A percentile compares a stretch with the other conserved stretches of the same genome.
Conservation (phyloP, 2,888 invertebrate genomes). For the Netelia melanura region DNA sequence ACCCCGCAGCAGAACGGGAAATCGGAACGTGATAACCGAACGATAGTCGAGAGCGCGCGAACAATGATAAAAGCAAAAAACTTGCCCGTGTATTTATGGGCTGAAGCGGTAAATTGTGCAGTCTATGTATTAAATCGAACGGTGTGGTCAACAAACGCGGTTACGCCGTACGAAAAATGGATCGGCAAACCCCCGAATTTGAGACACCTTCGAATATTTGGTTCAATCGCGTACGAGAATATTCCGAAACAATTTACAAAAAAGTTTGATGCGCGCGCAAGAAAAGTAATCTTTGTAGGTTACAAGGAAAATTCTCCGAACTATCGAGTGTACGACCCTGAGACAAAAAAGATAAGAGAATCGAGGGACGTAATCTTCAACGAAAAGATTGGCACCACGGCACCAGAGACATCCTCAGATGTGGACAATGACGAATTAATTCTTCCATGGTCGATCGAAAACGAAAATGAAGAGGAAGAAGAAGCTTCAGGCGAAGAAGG, state of each 20-base stretch:
- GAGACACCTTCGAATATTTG: background rate
- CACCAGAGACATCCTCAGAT: background rate
- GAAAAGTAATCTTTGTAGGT: constrained; percentile 62
- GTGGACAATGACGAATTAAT: background rate
- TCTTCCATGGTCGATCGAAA: background rate
- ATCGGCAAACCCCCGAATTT: background rate
- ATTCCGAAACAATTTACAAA: constrained; percentile 15
- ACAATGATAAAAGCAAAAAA: constrained; percentile 55
- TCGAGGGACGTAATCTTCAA: background rate
- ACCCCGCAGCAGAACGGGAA: no score
- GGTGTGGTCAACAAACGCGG: background rate
- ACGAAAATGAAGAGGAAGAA: background rate
- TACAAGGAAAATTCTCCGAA: constrained; percentile 45
- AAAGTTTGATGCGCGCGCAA: constrained; percentile 48
- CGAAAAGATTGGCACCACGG: background rate
- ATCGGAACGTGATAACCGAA: no score
- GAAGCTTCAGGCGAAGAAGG: constrained; percentile 4
- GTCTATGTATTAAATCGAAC: background rate
- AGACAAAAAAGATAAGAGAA: background rate
- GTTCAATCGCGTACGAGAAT: background rate
- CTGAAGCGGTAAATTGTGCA: constrained; percentile 69
- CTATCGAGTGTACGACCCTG: constrained; percentile 42
- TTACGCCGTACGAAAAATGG: background rate
- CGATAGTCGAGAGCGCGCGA: no score
- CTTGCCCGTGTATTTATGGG: constrained; percentile 59